Conservation (phyloP, 2,113 vertebrate genomes). For the Haemorhous mexicanus region DNA sequence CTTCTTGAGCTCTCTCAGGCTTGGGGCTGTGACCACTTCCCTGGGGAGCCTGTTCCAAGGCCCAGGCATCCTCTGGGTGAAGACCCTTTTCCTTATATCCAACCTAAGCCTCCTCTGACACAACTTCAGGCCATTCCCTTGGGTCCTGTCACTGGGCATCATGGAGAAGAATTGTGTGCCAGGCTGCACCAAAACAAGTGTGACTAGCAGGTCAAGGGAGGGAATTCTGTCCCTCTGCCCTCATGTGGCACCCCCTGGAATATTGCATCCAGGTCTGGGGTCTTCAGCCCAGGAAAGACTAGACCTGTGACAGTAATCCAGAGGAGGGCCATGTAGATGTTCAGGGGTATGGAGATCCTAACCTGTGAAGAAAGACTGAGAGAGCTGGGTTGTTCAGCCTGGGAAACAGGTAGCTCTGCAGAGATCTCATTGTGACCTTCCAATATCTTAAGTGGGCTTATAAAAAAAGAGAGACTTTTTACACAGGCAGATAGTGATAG, state of each 20-base stretch:
- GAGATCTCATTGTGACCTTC: not conserved
- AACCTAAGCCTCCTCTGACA: not conserved
- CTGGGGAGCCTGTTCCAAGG: not conserved
- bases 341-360: not conserved
- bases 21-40: not conserved
- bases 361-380: not conserved
- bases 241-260: not conserved
- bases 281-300: not conserved
- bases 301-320: not conserved
- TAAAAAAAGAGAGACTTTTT: not conserved
- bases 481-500: not conserved
- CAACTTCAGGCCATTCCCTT: too few species aligned
- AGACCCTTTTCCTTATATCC: not conserved
- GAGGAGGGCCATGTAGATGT: not conserved
- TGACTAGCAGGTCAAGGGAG: not conserved
- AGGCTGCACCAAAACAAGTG: not conserved
- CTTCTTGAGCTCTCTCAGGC: not conserved
- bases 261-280: not conserved
- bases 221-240: not conserved
- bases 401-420: not conserved
- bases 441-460: not conserved
- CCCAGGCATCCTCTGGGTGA: accelerated
- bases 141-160: not conserved
- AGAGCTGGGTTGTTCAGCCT: not conserved
- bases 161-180: not conserved